Base-by-base conservation (phyloP, 2,113 vertebrate genomes). In the Antechinus stuartii region DNA sequence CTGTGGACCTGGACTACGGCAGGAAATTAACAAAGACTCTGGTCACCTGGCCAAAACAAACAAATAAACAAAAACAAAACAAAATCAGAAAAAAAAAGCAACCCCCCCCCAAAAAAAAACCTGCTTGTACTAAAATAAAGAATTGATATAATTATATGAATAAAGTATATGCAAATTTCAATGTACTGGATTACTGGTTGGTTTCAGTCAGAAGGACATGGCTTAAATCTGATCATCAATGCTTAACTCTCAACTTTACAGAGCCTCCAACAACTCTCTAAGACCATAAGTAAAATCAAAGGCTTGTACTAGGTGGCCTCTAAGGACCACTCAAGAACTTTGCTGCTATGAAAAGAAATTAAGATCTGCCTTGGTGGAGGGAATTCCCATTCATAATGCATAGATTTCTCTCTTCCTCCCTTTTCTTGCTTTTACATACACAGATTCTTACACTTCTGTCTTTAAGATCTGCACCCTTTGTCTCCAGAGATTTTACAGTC, bases 11-110 rank as follows among this genome's bases (percentile, higher is more conserved):
- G 54, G 90, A 30, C 90, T 89, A 16, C 30, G 27, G 1, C 35
- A 47, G 8, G 19, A 23, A 9, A 53, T 2, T 94, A 98, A 97
- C 97, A 98, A 98, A 97, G 95, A 92, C 5, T 90, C 46, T 91
- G 1, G 0, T 93, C n/a, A 91, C 0, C 68, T 89, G 49, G 30
- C 50, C n/a, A 84, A 42, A 84, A 50, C 50, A 50, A n/a, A 42
- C 16, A 84, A 42, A 76, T 14, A 76, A 42, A 84, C 68, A 76
- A 19, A 23, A 84, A 16, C 5, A 42, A 84, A 22, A 68, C 30
- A 68, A 35, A 35, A 57, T 10, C 7, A 57, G 25, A 35, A 68
- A 35, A 55, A 35, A 55, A 14, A 55, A 23, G 14, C 54, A 54
- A 23, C 50, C 50, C 50, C 50, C 50, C 4, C 7, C 11, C 11